Evolutionary conservation across 2,888 invertebrate genomes (phyloP), one percentile per base, ranked within the genome.

Genomic region (Hipparchia sbordonii): DNA sequence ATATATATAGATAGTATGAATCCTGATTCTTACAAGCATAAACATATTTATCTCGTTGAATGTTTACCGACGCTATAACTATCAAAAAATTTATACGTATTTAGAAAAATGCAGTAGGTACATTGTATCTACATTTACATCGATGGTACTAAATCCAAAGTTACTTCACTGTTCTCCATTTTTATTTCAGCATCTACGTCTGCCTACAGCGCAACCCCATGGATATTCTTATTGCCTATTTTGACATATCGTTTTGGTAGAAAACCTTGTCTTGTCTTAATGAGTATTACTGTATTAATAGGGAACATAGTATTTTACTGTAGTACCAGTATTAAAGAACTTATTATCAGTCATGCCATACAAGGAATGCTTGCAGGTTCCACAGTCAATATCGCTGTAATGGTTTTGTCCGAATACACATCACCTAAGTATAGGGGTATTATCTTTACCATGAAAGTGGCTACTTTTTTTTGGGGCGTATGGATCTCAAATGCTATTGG

Each of bases 401-500:
- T 77, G 73, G 61, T 75, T 9, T 48, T 75, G 51, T 74, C 75
- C 6, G 77, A 77, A 68, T 78, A 77, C 54, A 73, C 76, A 0
- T 77, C 78, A 8, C 73, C 75, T 6, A 67, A 72, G 51, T 77
- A 77, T 54, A 65, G 78, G 54, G 78, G 78, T 13, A 39, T 78
- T 46, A 75, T 79, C 63, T 39, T 78, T 39, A 74, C 76, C 4
- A 39, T 74, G 1, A 79, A 78, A 70, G 72, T 74, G 2, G 78
- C 78, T 8, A 71, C 71, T 0, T 74, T 74, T 33, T 74, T 70
- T 33, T 78, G 77, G 76, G 78, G 78, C 2, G 57, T 79, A 8
- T 78, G 78, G 79, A 60, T 74, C 3, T 60, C 78, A 2, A 79
- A 77, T 59, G 77, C 77, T 4, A 74, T 80, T 6, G 82, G 80